Evolutionary conservation across 2,113 vertebrate species (phyloP), one percentile per base, ranked within the genome.

Genomic region (Colius striatus): DNA sequence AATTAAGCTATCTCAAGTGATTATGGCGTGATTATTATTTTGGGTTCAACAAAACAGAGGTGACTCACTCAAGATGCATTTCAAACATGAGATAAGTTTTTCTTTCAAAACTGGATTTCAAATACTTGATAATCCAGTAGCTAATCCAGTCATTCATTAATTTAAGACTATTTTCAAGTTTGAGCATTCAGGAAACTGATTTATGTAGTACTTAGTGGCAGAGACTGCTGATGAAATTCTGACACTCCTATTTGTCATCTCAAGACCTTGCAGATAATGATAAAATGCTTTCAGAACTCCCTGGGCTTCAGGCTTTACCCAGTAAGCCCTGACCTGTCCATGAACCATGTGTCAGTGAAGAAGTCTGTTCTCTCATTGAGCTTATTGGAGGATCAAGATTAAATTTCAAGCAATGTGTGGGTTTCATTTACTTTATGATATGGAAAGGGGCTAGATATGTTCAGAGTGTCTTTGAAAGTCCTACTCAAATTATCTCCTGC

Each of bases 401-500:
- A 87, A 87, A 88, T 93, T 91, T 94, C 43, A 63, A 51, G 67
- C 90, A 86, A 60, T 22, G 19, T 55, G 54, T 80, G 57, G 1
- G 80, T 92, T 95, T 74, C 30, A 76, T 70, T 86, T 88, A 27
- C 61, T 95, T 92, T 55, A 43, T 91, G 32, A 70, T 63, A 80
- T 22, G 36, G n/a, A 76, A 91, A 79, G 47, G 51, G 43, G 5
- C 18, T 83, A 60, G 15, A 7, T 76, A 4, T 53, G 26, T 85
- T 87, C 71, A 62, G 21, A 74, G 17, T 55, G 50, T 51, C 85
- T 91, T 87, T 92, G 84, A 92, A 95, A 97, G 94, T 89, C 50
- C 51, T 73, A 85, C 87, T 92, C 81, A 87, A 75, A 92, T 94
- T 74, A 66, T 79, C 26, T 89, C 67, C 78, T 91, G 30, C 78